Conservation (phyloP, 1,140 invertebrate genomes). For the Trypoxylus dichotomus region DNA sequence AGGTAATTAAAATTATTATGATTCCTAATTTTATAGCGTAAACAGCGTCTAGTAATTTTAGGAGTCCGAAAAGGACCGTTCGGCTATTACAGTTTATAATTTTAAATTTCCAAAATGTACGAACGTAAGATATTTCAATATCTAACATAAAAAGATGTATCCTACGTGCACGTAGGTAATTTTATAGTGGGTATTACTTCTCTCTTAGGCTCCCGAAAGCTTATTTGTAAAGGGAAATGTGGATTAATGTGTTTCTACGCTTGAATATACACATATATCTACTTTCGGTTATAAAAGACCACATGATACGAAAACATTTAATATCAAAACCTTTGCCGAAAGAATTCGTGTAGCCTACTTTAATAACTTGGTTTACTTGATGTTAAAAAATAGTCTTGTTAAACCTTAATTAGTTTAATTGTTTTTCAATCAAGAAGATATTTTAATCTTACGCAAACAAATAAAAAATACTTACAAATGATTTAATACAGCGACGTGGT, state of each 20-base stretch:
- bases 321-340: too few species aligned
- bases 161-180: neutral
- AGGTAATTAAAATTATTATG: conserved; percentile 23
- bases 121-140: neutral
- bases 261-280: too few species aligned
- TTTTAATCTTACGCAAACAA: too few species aligned
- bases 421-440: too few species aligned
- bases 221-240: neutral
- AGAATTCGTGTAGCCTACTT: too few species aligned
- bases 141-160: neutral
- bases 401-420: too few species aligned
- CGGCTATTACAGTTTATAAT: neutral
- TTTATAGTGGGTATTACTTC: conserved; percentile 5
- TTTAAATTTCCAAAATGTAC: neutral
- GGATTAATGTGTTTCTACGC: neutral
- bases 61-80: neutral
- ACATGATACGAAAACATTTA: too few species aligned
- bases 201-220: neutral
- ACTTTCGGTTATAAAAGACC: too few species aligned
- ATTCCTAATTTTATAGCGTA: conserved; percentile 18
- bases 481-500: too few species aligned
- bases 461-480: too few species aligned
- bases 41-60: conserved; percentile 17
- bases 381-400: too few species aligned
- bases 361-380: too few species aligned